phyloP scores from a whole-genome alignment of 2,113 vertebrate genomes.

The Chaenocephalus aceratus region DNA sequence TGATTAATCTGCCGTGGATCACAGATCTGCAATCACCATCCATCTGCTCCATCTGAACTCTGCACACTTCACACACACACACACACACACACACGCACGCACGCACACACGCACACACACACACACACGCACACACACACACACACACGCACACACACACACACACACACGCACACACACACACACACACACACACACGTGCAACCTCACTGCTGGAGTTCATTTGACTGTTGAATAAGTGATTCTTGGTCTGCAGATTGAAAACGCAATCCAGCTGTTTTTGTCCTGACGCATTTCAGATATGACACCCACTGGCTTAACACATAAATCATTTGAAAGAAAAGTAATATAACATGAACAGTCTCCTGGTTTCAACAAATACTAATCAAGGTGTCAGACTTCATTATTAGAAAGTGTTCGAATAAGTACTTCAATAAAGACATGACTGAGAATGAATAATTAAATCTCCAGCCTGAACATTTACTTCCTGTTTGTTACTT shows the following conservation, averaged over 20 bases:
- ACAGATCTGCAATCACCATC: conserved; percentile 52
- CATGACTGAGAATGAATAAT: no score
- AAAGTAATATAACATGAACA: not conserved
- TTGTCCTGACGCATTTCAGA: conserved; percentile 12
- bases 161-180: not conserved
- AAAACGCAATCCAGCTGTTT: conserved; percentile 8
- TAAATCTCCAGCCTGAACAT: no score
- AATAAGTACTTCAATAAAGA: no score
- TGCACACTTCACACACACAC: not conserved
- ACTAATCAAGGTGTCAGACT: no score
- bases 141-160: not conserved
- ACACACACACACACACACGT: not conserved
- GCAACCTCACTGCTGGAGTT: not conserved
- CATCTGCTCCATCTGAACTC: conserved; percentile 53
- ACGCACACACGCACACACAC: conserved; percentile 6
- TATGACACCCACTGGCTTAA: not conserved
- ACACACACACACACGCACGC: not conserved
- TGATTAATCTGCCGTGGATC: conserved; percentile 53
- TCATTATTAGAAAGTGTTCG: no score
- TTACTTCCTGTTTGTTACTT: no score
- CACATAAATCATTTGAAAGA: not conserved
- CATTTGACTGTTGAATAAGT: conserved; percentile 5
- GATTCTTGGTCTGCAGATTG: conserved; percentile 39
- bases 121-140: conserved; percentile 19
- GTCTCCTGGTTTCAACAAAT: no score